phyloP scores from a whole-genome alignment of 2,113 vertebrate species.

The Catharus fuscescens region DNA sequence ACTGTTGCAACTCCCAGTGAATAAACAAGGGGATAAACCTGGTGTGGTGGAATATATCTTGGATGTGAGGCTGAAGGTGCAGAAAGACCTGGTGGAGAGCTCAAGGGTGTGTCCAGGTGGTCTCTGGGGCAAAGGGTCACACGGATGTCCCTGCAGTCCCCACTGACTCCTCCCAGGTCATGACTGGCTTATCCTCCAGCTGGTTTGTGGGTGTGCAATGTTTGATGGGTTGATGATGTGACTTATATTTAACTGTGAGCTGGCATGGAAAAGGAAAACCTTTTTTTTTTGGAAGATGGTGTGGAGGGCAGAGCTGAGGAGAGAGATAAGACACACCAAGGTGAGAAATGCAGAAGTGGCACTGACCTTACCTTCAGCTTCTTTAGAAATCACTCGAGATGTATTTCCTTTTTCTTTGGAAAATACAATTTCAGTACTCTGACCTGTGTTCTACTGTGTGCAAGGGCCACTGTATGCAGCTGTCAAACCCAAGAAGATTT shows the following conservation, averaged over 20 bases:
- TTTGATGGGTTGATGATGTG: neutral
- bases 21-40: neutral
- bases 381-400: neutral
- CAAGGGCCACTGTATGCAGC: rapidly evolving
- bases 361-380: neutral
- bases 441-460: neutral
- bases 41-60: rapidly evolving
- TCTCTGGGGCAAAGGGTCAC: neutral
- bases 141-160: rapidly evolving
- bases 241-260: neutral
- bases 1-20: neutral
- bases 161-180: rapidly evolving
- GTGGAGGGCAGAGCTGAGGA: rapidly evolving
- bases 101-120: rapidly evolving
- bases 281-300: neutral
- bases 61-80: rapidly evolving
- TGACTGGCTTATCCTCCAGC: neutral
- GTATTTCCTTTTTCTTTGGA: neutral
- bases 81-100: neutral
- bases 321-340: rapidly evolving
- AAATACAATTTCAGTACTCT: neutral
- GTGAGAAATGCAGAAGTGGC: neutral
- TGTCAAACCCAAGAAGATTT: neutral
- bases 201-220: neutral
- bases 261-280: rapidly evolving